Conservation (phyloP, 2,888 invertebrate genomes). For the Amblyteles armatorius region DNA sequence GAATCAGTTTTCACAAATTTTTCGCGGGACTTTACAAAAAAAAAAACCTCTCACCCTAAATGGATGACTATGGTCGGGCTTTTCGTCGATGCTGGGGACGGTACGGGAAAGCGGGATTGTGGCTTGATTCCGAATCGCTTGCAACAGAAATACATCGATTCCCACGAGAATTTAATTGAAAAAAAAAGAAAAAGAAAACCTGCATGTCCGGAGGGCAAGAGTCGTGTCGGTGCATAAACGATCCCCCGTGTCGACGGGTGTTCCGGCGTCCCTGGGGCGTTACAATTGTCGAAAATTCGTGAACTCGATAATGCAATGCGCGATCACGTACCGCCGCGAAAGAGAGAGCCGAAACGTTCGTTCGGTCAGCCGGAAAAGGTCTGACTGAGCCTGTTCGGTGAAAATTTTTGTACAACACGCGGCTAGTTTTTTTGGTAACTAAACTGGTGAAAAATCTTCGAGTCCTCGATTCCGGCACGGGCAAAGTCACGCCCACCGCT, state of each 20-base stretch:
- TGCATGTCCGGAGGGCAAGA: slow-evolving; percentile 48
- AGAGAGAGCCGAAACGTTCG: slow-evolving; percentile 12
- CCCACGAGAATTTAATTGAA: not conserved
- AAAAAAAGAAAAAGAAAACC: not conserved
- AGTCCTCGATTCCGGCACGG: slow-evolving; percentile 7
- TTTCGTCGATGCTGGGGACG: too few relatives aligned
- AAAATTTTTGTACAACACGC: slow-evolving; percentile 29
- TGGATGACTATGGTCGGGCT: too few relatives aligned
- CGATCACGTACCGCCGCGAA: slow-evolving; percentile 75
- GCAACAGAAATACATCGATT: not conserved
- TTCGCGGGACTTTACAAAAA: too few relatives aligned
- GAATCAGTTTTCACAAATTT: too few relatives aligned
- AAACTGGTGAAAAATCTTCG: slow-evolving; percentile 19
- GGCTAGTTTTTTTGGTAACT: slow-evolving; percentile 24
- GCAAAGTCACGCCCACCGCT: slow-evolving; percentile 38
- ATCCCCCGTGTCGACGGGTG: slow-evolving; percentile 36
- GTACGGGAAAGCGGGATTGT: not conserved
- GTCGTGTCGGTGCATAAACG: slow-evolving; percentile 76
- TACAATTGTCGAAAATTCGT: slow-evolving; percentile 74
- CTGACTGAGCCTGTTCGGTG: slow-evolving; percentile 21
- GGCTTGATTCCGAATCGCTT: not conserved
- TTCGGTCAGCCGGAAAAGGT: slow-evolving; percentile 34
- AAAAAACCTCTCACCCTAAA: too few relatives aligned
- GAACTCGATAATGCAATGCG: slow-evolving; percentile 74
- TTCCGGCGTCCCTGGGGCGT: slow-evolving; percentile 29